These are phyloP conservation scores for Zoanthus solanderi DNA, from an alignment of 92 coral and sea anemone genomes.

Conservation along the genomic window DNA sequence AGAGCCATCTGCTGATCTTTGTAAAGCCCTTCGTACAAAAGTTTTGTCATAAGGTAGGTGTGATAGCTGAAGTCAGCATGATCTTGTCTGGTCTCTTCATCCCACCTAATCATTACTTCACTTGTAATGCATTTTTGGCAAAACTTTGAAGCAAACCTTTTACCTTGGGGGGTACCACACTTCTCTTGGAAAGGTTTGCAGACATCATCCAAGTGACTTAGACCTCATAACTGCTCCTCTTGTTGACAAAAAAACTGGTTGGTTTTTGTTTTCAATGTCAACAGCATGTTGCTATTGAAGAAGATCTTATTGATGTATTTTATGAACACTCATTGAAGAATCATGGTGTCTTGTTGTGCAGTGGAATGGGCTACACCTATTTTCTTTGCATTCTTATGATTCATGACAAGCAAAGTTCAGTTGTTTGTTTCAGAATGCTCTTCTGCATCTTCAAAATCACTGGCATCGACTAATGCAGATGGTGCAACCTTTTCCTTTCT, in stretches of 20 bases:
- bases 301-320: slow-evolving; percentile 1
- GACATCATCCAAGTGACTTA: background rate
- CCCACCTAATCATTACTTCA: background rate
- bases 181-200: background rate
- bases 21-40: slow-evolving; percentile 15
- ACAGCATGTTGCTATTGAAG: background rate
- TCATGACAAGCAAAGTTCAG: background rate
- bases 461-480: too few relatives aligned
- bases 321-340: background rate
- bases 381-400: slow-evolving; percentile 2
- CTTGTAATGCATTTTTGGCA: slow-evolving; percentile 10
- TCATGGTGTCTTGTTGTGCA: background rate
- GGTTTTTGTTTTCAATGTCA: slow-evolving; percentile 1
- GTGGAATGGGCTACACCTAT: background rate
- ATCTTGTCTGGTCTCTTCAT: background rate
- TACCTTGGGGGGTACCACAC: slow-evolving; percentile 11
- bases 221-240: background rate
- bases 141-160: slow-evolving; percentile 2
- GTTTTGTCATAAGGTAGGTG: slow-evolving; percentile 19
- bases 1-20: slow-evolving; percentile 1
- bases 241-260: slow-evolving; percentile 4
- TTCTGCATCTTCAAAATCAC: background rate
- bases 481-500: too few relatives aligned
- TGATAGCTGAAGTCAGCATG: slow-evolving; percentile 16
- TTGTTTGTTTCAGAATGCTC: background rate